These are phyloP conservation scores for Mormoops blainvillei DNA, from an alignment of 2,113 vertebrate species.

Conservation along the genomic window DNA sequence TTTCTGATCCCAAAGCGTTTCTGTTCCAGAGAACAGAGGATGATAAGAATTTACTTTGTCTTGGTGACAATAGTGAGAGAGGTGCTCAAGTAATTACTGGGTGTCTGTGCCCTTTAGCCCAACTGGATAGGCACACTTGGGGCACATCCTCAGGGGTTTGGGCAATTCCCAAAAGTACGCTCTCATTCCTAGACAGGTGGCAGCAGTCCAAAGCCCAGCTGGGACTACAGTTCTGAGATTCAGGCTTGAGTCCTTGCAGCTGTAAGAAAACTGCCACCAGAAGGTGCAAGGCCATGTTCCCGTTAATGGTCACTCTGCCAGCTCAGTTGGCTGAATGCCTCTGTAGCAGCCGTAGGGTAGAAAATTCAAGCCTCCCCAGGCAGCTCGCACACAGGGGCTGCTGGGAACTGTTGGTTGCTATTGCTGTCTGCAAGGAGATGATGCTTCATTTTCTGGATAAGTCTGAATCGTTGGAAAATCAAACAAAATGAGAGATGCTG, in stretches of 20 bases:
- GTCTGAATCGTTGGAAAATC: not conserved
- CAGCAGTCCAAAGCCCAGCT: not conserved
- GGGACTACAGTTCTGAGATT: not conserved
- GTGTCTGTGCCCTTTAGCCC: not conserved
- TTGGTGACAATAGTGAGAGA: not conserved
- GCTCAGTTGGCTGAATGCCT: not conserved
- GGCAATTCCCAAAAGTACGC: not conserved
- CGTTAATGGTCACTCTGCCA: not conserved
- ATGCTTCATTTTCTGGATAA: not conserved
- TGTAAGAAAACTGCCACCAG: not conserved
- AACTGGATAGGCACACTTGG: not conserved
- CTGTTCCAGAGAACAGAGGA: not conserved
- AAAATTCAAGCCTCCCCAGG: not conserved
- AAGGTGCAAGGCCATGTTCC: not conserved
- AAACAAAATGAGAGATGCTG: slow-evolving; percentile 17
- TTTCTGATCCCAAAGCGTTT: not conserved
- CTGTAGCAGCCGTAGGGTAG: not conserved
- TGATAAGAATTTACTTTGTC: not conserved
- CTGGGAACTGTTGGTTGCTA: not conserved
- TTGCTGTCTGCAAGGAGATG: not conserved
- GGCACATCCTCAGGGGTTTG: not conserved
- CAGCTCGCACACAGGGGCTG: not conserved
- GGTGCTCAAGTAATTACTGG: not conserved
- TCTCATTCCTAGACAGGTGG: not conserved
- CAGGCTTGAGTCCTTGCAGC: not conserved